Base-by-base conservation (phyloP, 2,888 invertebrate species). In the Tachina grossa region DNA sequence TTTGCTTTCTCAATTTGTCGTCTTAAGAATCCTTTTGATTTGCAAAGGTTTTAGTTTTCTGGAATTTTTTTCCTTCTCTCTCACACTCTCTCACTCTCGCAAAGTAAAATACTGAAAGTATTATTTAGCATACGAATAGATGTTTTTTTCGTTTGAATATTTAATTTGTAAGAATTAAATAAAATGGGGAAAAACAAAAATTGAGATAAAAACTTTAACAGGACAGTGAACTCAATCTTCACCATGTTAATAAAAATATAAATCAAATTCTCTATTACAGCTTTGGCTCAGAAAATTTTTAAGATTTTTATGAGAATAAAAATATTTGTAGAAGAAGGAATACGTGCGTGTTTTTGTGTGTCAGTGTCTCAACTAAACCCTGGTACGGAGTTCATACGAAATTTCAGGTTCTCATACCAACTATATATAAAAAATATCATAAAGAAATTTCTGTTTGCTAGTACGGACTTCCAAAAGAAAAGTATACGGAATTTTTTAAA, bases 221-320 rank as follows among this genome's bases (percentile, higher is more conserved):
- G 19, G 9, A 16, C 19, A 19, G 13, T 74, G 39, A 49, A 49
- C 16, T 49, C 49, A 74, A 74, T 49, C 61, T 61, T 72, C 16
- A n/a, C 31, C 57, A 57, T 57, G 53, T 69, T 53, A 69, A 69
- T 57, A 72, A 57, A 72, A 11, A 45, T 43, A 10, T 41, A 72
- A 57, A 59, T n/a, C 8, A 57, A 45, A 45, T 31, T 57, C 31
- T 45, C 11, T 57, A 1, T 45, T 43, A 3, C 22, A n/a, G 31
- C 31, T 45, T 39, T 5, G 6, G 31, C 31, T 31, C 31, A 31
- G 6, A 31, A 6, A 6, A 31, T 31, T 22, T 31, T 49, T 39
- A n/a, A 13, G 1, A 14, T 59, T 41, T 59, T 1, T 59, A 31
- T 41, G 1, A 13, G 11, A 66, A 39, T 2, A 49, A 66, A 49